Conservation (phyloP, 2,797 vertebrate species). For the Pipistrellus pipistrellus region DNA sequence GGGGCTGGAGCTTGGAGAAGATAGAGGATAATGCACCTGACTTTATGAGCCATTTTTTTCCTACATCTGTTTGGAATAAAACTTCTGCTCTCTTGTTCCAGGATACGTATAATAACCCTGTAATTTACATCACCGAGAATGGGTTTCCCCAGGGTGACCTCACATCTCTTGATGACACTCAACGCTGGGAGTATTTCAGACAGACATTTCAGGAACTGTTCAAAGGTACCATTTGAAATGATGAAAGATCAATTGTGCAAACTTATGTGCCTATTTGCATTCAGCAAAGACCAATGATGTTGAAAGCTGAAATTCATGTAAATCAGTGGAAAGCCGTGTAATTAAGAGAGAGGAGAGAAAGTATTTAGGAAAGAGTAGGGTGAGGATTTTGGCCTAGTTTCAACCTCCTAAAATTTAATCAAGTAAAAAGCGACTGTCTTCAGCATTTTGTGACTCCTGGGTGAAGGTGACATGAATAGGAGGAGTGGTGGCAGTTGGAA, state of each 20-base stretch:
- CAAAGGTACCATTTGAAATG: slow-evolving; percentile 90
- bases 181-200: slow-evolving; percentile 90
- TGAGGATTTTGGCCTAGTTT: slow-evolving; percentile 67
- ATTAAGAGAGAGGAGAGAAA: slow-evolving; percentile 71
- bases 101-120: slow-evolving; percentile 92
- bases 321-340: slow-evolving; percentile 80
- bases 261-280: slow-evolving; percentile 86
- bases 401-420: slow-evolving; percentile 48
- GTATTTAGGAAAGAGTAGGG: slow-evolving; percentile 80
- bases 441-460: slow-evolving; percentile 19
- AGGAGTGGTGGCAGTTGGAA: slow-evolving; percentile 1
- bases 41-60: slow-evolving; percentile 85
- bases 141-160: slow-evolving; percentile 93
- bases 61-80: slow-evolving; percentile 88
- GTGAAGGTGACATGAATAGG: slow-evolving; percentile 52
- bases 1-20: slow-evolving; percentile 86
- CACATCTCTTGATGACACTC: slow-evolving; percentile 90
- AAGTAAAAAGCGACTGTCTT: slow-evolving; percentile 69
- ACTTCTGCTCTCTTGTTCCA: slow-evolving; percentile 89
- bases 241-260: slow-evolving; percentile 87
- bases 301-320: slow-evolving; percentile 82
- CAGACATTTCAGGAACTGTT: slow-evolving; percentile 92
- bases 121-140: slow-evolving; percentile 95
- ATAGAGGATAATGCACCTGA: slow-evolving; percentile 88
- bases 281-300: slow-evolving; percentile 85